phyloP scores from a whole-genome alignment of 2,888 invertebrate genomes.

The Rugalucina vietnamica region DNA sequence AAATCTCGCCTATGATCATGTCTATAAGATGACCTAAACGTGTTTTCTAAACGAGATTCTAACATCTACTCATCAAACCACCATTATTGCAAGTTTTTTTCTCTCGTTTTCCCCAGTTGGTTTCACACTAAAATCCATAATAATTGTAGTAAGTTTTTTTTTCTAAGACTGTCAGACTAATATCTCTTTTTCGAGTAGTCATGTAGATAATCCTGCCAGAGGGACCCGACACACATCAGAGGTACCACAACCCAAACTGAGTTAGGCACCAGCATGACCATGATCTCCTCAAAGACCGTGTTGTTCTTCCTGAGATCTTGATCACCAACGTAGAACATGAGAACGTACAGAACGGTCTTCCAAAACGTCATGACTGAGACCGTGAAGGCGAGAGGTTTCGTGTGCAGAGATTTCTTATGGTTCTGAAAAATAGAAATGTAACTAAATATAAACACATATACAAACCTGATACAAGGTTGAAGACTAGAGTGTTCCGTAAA shows the following conservation, averaged over 20 bases:
- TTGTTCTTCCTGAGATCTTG: slow-evolving; percentile 68
- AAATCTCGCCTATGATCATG: too few species aligned
- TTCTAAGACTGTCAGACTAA: too few species aligned
- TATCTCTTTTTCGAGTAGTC: background rate
- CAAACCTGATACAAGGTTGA: too few species aligned
- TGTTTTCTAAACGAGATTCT: too few species aligned
- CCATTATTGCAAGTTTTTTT: too few species aligned
- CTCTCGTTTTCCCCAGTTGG: too few species aligned
- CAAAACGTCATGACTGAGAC: slow-evolving; percentile 79
- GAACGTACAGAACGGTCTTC: slow-evolving; percentile 78
- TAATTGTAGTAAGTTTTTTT: too few species aligned
- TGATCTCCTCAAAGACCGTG: slow-evolving; percentile 62
- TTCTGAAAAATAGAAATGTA: slow-evolving; percentile 72
- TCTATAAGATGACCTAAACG: too few species aligned
- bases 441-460: too few species aligned
- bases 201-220: slow-evolving; percentile 61
- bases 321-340: slow-evolving; percentile 75
- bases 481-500: too few species aligned
- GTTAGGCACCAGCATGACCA: slow-evolving; percentile 75
- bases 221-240: slow-evolving; percentile 60
- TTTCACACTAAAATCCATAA: too few species aligned
- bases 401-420: slow-evolving; percentile 61
- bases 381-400: slow-evolving; percentile 71
- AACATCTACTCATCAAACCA: too few species aligned
- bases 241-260: slow-evolving; percentile 75